These are phyloP conservation scores for Drosophila hydei DNA, from an alignment of 1,140 invertebrate genomes.

Conservation along the genomic window DNA sequence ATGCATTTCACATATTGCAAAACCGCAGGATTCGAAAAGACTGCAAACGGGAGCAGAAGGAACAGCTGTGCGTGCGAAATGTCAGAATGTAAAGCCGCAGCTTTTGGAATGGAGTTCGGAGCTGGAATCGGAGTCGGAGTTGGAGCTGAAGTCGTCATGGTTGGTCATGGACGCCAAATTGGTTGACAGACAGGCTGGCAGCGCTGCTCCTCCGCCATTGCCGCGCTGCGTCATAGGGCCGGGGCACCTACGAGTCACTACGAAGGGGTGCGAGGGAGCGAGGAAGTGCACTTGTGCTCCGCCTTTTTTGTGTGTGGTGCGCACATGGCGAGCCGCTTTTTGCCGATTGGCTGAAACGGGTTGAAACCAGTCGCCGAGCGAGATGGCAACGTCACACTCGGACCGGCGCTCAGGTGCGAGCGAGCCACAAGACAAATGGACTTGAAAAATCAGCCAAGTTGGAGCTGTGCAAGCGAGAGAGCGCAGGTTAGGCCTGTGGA, in stretches of 20 bases:
- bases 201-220: slow-evolving; percentile 61
- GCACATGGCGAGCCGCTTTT: slow-evolving; percentile 66
- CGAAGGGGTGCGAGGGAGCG: slow-evolving; percentile 24
- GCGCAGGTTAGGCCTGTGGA: not conserved
- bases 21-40: slow-evolving; percentile 52
- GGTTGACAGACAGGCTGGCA: slow-evolving; percentile 73
- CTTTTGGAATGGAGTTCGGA: slow-evolving; percentile 14
- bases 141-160: slow-evolving; percentile 59
- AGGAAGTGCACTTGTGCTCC: slow-evolving; percentile 40
- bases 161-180: slow-evolving; percentile 80
- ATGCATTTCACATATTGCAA: slow-evolving; percentile 35
- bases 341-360: slow-evolving; percentile 63
- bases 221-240: slow-evolving; percentile 53
- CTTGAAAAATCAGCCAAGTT: slow-evolving; percentile 30
- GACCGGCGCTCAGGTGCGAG: slow-evolving; percentile 29
- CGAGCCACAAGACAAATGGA: slow-evolving; percentile 43
- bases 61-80: slow-evolving; percentile 62
- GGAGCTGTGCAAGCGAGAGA: slow-evolving; percentile 19
- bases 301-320: slow-evolving; percentile 56
- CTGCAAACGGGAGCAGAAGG: slow-evolving; percentile 26
- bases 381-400: slow-evolving; percentile 39
- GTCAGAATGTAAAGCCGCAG: slow-evolving; percentile 62
- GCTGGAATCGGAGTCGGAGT: slow-evolving; percentile 13
- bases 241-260: slow-evolving; percentile 13
- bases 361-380: slow-evolving; percentile 49